A percentile compares a stretch with the other conserved stretches of the same genome.
phyloP scores from a whole-genome alignment of 2,797 vertebrate species.

The Buceros bicornis region DNA sequence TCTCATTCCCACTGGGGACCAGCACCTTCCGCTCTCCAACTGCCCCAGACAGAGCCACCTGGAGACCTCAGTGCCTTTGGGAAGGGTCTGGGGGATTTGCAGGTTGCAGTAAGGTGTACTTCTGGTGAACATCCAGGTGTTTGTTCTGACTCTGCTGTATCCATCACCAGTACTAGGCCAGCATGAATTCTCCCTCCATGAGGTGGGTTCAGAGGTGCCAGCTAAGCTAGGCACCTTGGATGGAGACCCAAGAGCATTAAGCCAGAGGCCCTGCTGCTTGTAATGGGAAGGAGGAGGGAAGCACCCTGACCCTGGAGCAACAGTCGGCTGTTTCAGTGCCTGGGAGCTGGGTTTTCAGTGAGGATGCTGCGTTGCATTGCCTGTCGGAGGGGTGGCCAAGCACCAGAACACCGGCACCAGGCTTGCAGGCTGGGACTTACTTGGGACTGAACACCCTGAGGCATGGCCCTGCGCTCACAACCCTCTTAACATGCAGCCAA shows the following conservation, averaged over 20 bases:
- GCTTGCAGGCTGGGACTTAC: accelerated
- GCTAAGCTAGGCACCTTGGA: neutral
- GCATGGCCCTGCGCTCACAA: neutral
- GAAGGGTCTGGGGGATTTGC: constrained; percentile 22
- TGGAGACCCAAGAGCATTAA: neutral
- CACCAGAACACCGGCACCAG: neutral
- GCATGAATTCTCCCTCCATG: neutral
- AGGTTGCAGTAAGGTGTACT: neutral
- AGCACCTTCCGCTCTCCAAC: neutral
- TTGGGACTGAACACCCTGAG: neutral
- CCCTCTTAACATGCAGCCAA: neutral
- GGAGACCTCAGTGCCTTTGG: neutral
- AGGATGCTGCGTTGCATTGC: neutral
- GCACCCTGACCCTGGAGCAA: neutral
- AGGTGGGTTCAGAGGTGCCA: neutral
- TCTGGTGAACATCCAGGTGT: neutral
- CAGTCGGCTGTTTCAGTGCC: neutral
- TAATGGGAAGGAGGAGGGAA: neutral
- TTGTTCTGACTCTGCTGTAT: neutral
- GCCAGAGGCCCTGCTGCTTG: neutral
- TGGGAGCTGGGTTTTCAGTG: neutral
- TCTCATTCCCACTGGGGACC: neutral
- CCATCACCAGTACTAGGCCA: neutral
- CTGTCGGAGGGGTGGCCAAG: neutral
- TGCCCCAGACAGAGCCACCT: constrained; percentile 44